These are phyloP conservation scores for Furnarius figulus DNA, from an alignment of 2,113 vertebrate species.

Conservation along the genomic window DNA sequence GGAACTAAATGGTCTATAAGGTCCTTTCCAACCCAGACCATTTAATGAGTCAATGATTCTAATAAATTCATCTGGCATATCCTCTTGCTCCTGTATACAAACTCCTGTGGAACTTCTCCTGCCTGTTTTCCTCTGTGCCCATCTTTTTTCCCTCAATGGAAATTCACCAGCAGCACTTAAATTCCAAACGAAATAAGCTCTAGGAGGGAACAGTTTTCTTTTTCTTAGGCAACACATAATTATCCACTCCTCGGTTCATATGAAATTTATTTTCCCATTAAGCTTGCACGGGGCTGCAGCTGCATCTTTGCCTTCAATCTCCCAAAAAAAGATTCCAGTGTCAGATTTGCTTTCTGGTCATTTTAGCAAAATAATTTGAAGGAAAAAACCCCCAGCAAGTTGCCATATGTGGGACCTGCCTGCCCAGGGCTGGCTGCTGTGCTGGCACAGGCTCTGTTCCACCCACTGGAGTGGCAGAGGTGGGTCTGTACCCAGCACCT, in stretches of 20 bases:
- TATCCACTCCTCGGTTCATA: not conserved
- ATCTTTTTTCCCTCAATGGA: not conserved
- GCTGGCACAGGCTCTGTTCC: accelerated
- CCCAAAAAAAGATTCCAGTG: not conserved
- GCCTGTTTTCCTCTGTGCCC: not conserved
- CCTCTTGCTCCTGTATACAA: not conserved
- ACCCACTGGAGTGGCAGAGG: not conserved
- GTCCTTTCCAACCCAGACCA: not conserved
- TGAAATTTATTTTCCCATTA: constrained; percentile 2
- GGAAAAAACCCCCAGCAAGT: not conserved
- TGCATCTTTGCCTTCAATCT: not conserved
- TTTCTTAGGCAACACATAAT: constrained; percentile 46
- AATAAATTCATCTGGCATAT: not conserved
- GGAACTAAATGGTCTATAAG: not conserved
- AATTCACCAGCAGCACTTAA: not conserved
- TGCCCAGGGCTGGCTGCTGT: not conserved
- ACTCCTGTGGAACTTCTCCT: not conserved
- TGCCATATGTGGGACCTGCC: not conserved
- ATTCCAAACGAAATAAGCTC: not conserved
- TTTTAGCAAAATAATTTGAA: not conserved
- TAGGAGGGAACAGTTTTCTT: not conserved
- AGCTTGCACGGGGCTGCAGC: constrained; percentile 9
- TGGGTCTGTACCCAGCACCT: not conserved
- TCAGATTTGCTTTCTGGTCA: not conserved
- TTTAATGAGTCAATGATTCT: not conserved